A percentile compares a stretch with the other conserved stretches of the same genome.
Conservation (phyloP, 2,113 vertebrate species). For the Protomyctophum bolini region DNA sequence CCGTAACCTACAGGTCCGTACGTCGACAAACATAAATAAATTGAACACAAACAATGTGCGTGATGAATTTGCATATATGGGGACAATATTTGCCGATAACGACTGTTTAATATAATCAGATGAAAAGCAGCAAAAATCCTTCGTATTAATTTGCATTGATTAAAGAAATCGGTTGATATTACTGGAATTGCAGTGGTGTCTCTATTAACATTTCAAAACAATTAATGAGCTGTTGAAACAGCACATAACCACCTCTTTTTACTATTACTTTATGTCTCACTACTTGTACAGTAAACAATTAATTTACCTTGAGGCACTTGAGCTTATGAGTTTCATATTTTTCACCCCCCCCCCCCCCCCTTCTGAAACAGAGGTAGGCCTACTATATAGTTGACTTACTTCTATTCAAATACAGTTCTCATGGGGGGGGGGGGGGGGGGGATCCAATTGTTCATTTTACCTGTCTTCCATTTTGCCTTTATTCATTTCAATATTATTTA, state of each 20-base stretch:
- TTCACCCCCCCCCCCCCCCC: not conserved
- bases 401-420: not conserved
- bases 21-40: slow-evolving; percentile 5
- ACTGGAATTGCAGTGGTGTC: slow-evolving; percentile 20
- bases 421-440: no score
- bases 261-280: not conserved
- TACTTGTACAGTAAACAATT: slow-evolving; percentile 28
- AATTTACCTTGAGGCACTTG: not conserved
- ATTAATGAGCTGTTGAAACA: slow-evolving; percentile 19
- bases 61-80: not conserved
- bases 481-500: slow-evolving; percentile 27
- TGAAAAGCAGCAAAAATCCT: not conserved
- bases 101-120: not conserved
- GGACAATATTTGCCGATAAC: not conserved
- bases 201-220: slow-evolving; percentile 22
- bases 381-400: not conserved
- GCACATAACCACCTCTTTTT: not conserved
- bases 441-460: slow-evolving; percentile 16
- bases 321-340: not conserved
- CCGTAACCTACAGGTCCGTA: slow-evolving; percentile 72
- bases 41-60: not conserved
- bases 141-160: slow-evolving; percentile 11
- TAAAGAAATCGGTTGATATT: slow-evolving; percentile 7
- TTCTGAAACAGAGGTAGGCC: slow-evolving; percentile 6
- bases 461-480: not conserved